A percentile compares a stretch with the other conserved stretches of the same genome.
phyloP scores from a whole-genome alignment of 2,888 invertebrate genomes.

The Nemapogon koenigi region DNA sequence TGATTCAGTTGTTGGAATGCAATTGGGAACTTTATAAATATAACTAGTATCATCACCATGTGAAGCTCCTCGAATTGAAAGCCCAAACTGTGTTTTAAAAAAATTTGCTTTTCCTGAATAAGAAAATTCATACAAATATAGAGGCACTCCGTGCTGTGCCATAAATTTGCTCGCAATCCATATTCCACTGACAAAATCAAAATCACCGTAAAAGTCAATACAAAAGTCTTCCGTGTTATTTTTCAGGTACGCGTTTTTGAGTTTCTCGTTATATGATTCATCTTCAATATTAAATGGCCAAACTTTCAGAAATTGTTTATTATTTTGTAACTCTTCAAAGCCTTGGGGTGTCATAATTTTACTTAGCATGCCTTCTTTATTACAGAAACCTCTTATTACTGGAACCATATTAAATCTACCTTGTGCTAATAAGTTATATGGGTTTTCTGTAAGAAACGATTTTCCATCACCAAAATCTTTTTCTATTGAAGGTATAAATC shows the following conservation, averaged over 20 bases:
- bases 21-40: constrained; percentile 15
- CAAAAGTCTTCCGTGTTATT: constrained; percentile 20
- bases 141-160: constrained; percentile 20
- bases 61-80: not conserved
- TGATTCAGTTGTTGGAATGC: constrained; percentile 6
- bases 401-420: constrained; percentile 42
- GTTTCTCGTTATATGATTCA: constrained; percentile 17
- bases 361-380: constrained; percentile 45
- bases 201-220: constrained; percentile 31
- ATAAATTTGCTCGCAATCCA: constrained; percentile 23
- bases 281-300: constrained; percentile 22
- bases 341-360: constrained; percentile 20
- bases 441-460: constrained; percentile 30
- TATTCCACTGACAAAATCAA: constrained; percentile 28
- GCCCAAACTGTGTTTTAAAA: not conserved
- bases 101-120: constrained; percentile 24
- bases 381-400: constrained; percentile 50
- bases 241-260: constrained; percentile 18
- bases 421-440: constrained; percentile 35
- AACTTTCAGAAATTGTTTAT: constrained; percentile 23
- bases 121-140: constrained; percentile 29
- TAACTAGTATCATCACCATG: constrained; percentile 15
- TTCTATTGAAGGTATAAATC: constrained; percentile 36
- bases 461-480: constrained; percentile 27
- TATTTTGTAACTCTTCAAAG: constrained; percentile 21